phyloP scores from a whole-genome alignment of 2,888 invertebrate genomes.

The Cheilosia variabilis region DNA sequence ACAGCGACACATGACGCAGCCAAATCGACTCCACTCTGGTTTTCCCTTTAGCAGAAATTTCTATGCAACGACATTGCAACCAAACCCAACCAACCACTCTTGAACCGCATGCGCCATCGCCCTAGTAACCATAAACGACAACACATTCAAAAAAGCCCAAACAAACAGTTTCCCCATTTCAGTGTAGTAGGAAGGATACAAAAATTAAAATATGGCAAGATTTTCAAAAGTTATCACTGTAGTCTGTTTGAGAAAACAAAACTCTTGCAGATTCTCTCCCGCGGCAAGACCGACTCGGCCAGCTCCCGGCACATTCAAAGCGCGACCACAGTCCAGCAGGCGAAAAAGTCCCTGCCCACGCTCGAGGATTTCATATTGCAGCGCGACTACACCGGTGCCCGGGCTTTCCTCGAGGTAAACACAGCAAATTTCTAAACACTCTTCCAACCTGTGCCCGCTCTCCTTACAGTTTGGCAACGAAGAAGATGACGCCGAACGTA shows the following conservation, averaged over 20 bases:
- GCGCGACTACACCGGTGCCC: slow-evolving; percentile 97
- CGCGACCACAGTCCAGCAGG: slow-evolving; percentile 74
- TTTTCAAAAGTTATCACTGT: background rate
- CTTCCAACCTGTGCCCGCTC: background rate
- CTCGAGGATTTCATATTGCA: slow-evolving; percentile 95
- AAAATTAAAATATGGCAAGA: slow-evolving; percentile 35
- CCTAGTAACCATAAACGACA: slow-evolving; percentile 9
- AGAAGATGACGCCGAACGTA: slow-evolving; percentile 78
- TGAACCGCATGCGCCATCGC: background rate
- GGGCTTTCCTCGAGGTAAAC: slow-evolving; percentile 94
- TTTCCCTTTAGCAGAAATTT: no score
- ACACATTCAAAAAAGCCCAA: background rate
- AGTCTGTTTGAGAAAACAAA: background rate
- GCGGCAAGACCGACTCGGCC: slow-evolving; percentile 91
- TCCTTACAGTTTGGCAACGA: slow-evolving; percentile 78
- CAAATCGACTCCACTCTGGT: no score
- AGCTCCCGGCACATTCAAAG: slow-evolving; percentile 79
- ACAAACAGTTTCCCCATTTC: background rate
- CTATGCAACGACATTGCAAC: no score
- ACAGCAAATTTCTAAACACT: background rate
- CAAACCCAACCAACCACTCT: no score
- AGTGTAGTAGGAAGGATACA: background rate
- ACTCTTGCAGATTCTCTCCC: slow-evolving; percentile 89
- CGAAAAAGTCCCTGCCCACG: slow-evolving; percentile 87
- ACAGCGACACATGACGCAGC: no score